These are phyloP conservation scores for Drosophila conformis DNA, from an alignment of 2,888 invertebrate species.

Conservation along the genomic window DNA sequence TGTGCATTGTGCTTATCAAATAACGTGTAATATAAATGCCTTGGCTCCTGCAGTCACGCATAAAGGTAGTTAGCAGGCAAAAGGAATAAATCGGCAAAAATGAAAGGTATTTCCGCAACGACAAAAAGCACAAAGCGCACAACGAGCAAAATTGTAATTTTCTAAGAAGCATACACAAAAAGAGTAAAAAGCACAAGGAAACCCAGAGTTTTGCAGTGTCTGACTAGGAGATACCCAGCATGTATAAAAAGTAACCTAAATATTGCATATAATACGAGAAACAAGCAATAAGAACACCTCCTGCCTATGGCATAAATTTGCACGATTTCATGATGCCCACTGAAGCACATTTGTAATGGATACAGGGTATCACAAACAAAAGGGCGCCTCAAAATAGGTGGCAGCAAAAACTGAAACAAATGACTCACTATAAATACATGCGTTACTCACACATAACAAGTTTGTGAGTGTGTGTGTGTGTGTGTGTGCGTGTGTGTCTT, in stretches of 20 bases:
- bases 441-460: constrained; percentile 10
- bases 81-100: constrained; percentile 48
- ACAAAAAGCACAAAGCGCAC: constrained; percentile 45
- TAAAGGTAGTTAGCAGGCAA: constrained; percentile 65
- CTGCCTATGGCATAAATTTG: not conserved
- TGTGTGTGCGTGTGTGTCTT: constrained; percentile 20
- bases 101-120: constrained; percentile 64
- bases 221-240: not conserved
- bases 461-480: constrained; percentile 18
- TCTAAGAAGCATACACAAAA: constrained; percentile 35
- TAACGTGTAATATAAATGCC: constrained; percentile 60
- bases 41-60: constrained; percentile 60
- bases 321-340: not conserved
- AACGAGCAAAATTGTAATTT: constrained; percentile 67
- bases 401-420: constrained; percentile 69
- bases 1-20: constrained; percentile 61
- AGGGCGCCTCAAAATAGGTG: constrained; percentile 36
- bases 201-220: not conserved
- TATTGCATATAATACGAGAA: not conserved
- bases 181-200: not conserved
- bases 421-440: constrained; percentile 70
- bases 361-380: constrained; percentile 14
- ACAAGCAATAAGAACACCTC: not conserved
- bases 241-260: not conserved
- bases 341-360: not conserved